Evolutionary conservation across 2,113 vertebrate species (phyloP), one percentile per base, ranked within the genome.

Genomic region (Neolamprologus fasciatus): DNA sequence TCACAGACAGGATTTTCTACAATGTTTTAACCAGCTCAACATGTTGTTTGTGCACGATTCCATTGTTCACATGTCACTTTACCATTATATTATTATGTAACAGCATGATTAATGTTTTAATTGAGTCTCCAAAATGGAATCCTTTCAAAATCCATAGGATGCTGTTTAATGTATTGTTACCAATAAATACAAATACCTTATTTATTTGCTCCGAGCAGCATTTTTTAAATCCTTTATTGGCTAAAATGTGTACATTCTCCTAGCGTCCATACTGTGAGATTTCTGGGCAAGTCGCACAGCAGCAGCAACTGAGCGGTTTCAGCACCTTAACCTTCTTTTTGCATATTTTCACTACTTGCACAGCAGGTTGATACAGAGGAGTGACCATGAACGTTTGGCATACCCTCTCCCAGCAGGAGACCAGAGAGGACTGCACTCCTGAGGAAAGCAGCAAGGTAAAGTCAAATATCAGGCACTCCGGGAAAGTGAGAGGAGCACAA

Each of bases 401-500:
- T 14, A 21, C 4, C 19, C 68, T 11, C 42, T 19, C 58, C 21
- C 71, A 58, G 85, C 50, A 14, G 54, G 33, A 40, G 33, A 45
- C 28, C 19, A 19, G 47, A 45, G 63, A 84, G 31, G 5, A n/a
- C 53, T 7, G 42, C 23, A 8, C 85, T 84, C 28, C 12, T 11
- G 57, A 57, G 40, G 82, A 83, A 16, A 51, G 33, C 76, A 37
- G 35, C 47, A 58, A 14, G 82, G 51, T 4, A 53, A 55, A 89
- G 73, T 85, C 68, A 63, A 57, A 91, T 80, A 61, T 3, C n/a
- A 86, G 63, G 35, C 78, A 8, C 80, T 86, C 83, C 33, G 78
- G 82, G 85, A 86, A 83, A 86, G 88, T 9, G 82, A 91, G 80
- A 87, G 83, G 1, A 47, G 82, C 84, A 63, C 86, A 88, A 93